These are phyloP conservation scores for Athetis lepigone DNA, from an alignment of 2,888 invertebrate species.

Conservation along the genomic window DNA sequence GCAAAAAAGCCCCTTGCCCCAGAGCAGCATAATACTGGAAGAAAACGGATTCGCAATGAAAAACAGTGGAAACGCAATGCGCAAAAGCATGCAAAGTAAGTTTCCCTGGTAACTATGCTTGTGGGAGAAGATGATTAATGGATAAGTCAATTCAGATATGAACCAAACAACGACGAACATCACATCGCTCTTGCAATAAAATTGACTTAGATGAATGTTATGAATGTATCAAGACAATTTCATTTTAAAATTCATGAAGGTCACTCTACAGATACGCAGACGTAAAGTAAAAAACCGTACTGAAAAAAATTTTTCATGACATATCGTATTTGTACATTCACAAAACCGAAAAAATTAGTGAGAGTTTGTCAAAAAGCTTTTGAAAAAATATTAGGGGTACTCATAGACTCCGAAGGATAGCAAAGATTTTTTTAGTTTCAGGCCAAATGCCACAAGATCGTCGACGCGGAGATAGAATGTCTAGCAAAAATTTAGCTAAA, in stretches of 20 bases:
- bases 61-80: constrained; percentile 44
- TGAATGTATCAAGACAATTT: constrained; percentile 55
- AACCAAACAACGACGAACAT: no score
- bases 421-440: constrained; percentile 48
- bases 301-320: constrained; percentile 5
- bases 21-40: constrained; percentile 40
- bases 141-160: constrained; percentile 10
- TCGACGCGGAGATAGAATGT: constrained; percentile 49
- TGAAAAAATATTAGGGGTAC: constrained; percentile 38
- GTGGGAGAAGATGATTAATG: constrained; percentile 26
- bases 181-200: no score
- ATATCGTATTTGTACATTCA: constrained; percentile 28
- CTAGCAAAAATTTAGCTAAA: constrained; percentile 31
- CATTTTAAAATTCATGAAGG: constrained; percentile 54
- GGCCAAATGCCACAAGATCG: constrained; percentile 51
- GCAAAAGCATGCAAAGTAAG: constrained; percentile 44
- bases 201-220: no score
- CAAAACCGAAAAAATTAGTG: constrained; percentile 47
- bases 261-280: constrained; percentile 24
- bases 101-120: constrained; percentile 27
- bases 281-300: constrained; percentile 19
- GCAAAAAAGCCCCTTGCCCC: no score
- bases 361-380: constrained; percentile 56
- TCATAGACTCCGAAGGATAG: no score
- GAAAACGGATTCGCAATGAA: constrained; percentile 44